These are phyloP conservation scores for Drosophila eugracilis DNA, from an alignment of 1,140 invertebrate genomes.

Conservation along the genomic window DNA sequence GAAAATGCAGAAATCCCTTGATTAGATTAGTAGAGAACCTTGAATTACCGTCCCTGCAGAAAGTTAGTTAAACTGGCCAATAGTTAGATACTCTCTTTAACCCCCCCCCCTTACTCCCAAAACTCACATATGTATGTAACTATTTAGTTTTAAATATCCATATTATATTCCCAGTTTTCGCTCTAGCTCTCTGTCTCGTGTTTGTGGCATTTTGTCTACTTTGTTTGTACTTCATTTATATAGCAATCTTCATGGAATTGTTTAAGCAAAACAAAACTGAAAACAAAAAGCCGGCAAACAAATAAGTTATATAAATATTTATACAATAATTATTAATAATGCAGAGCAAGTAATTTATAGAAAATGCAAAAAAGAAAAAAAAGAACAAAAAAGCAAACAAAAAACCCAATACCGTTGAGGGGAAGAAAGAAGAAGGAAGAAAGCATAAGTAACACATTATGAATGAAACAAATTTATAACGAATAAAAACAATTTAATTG, in stretches of 20 bases:
- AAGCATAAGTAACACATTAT: conserved; percentile 62
- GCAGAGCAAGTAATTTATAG: conserved; percentile 78
- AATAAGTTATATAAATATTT: conserved; percentile 72
- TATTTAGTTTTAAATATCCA: conserved; percentile 37
- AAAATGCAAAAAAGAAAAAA: conserved; percentile 32
- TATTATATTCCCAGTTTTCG: conserved; percentile 35
- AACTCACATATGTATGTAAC: conserved; percentile 17
- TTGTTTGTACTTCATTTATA: conserved; percentile 39
- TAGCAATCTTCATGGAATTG: conserved; percentile 53
- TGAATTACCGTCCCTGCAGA: conserved; percentile 7
- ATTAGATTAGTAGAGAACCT: conserved; percentile 13
- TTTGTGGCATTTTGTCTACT: conserved; percentile 55
- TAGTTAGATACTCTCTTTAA: conserved; percentile 5
- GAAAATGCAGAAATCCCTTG: not conserved
- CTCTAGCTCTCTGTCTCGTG: conserved; percentile 51
- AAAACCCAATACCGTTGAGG: conserved; percentile 27
- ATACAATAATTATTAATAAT: conserved; percentile 78
- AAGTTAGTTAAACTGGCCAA: conserved; percentile 19
- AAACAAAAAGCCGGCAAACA: conserved; percentile 47
- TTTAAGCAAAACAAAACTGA: conserved; percentile 47
- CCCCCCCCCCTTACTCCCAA: conserved; percentile 2
- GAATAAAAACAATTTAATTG: conserved; percentile 69
- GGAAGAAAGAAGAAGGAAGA: conserved; percentile 48
- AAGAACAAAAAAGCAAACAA: conserved; percentile 24
- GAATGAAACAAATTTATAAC: conserved; percentile 62